Conservation (phyloP, 2,888 invertebrate species). For the Peribatodes rhomboidaria region DNA sequence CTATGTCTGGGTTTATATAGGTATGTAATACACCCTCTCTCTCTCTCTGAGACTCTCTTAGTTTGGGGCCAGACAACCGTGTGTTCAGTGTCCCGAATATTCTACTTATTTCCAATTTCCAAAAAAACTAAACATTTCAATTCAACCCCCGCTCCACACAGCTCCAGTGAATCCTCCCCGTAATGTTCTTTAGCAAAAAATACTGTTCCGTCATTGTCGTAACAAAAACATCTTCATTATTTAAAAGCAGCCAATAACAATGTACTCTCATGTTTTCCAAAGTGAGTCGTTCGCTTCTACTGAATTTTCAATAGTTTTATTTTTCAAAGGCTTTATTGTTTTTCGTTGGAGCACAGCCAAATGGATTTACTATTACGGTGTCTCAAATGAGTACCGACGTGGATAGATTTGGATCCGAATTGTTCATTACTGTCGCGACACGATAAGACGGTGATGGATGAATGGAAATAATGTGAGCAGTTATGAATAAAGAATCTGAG, state of each 20-base stretch:
- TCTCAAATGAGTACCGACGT: slow-evolving; percentile 23
- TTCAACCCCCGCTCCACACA: too few species aligned
- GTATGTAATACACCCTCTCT: too few species aligned
- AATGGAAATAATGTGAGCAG: background rate
- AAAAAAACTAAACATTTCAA: too few species aligned
- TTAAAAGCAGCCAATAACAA: slow-evolving; percentile 34
- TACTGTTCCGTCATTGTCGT: slow-evolving; percentile 16
- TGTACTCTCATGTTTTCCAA: slow-evolving; percentile 40
- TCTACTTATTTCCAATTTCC: too few species aligned
- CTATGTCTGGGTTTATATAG: too few species aligned
- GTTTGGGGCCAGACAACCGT: too few species aligned
- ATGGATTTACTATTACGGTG: slow-evolving; percentile 65
- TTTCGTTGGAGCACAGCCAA: slow-evolving; percentile 73
- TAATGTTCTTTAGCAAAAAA: background rate
- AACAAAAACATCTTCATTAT: slow-evolving; percentile 28
- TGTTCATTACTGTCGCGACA: slow-evolving; percentile 45
- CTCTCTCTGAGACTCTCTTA: too few species aligned
- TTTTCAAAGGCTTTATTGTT: slow-evolving; percentile 70
- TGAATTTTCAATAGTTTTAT: slow-evolving; percentile 68
- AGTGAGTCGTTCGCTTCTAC: slow-evolving; percentile 44
- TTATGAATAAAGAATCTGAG: background rate
- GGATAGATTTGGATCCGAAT: slow-evolving; percentile 1
- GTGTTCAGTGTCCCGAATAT: too few species aligned
- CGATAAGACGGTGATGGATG: background rate
- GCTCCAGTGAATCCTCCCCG: too few species aligned